Base-by-base conservation (phyloP, 1,140 invertebrate genomes). In the Leptinotarsa lineolata region DNA sequence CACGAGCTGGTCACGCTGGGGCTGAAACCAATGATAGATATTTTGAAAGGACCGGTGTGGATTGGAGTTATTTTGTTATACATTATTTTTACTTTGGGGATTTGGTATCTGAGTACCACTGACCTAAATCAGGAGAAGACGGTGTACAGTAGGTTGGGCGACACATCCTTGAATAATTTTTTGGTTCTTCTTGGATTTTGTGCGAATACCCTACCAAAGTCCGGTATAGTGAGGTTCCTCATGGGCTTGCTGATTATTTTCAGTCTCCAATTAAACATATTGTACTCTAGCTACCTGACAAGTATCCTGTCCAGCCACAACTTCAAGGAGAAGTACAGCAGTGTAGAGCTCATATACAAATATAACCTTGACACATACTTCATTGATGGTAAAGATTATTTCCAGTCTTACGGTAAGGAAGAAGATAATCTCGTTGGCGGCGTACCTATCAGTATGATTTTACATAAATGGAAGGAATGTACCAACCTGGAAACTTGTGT, bases 281-380 rank as follows among this genome's bases (percentile, higher is more conserved):
- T 44, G 3, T 71, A 71, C 16, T 59, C 69, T 15, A 63, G 58
- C 15, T 71, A 63, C n/a, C 24, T 71, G 1, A 71, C 69, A 30
- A 71, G 69, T 44, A 71, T 44, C 20, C 15, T 71, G 4, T 64
- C 69, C 2, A 63, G 58, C 45, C 69, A 61, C 12, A 71, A 63
- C 4, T 71, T 63, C 22, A 45, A 44, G 11, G 58, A 71, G 30
- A 71, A 71, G 20, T 63, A 63, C 20, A 39, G 16, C n/a, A 44
- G 18, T 21, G 20, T 71, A 30, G 39, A 71, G 24, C 18, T 45
- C 11, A 71, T 71, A 16, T 71, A 71, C 15, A 30, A 71, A 22
- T 64, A 71, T 18, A 64, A 71, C 30, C 54, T 71, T 3, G 54
- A 18, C 21, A 71, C 69, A 6, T 71, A 71, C 30, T 71, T 71